Base-by-base conservation (phyloP, 2,888 invertebrate species). In the Pollenia angustigena region DNA sequence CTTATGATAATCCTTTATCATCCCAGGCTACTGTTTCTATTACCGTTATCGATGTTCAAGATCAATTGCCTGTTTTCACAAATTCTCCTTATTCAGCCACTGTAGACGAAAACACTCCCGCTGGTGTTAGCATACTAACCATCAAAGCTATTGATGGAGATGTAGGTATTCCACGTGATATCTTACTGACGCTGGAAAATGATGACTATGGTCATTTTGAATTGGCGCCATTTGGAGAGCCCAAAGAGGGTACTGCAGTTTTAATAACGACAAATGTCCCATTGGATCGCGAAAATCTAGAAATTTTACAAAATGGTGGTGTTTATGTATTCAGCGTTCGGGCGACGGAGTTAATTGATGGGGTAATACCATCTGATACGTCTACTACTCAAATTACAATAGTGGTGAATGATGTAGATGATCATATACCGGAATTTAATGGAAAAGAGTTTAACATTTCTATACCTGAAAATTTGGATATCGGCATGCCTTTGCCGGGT, bases 121-220 rank as follows among this genome's bases (percentile, higher is more conserved):
- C 95, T 94, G 95, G 95, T 48, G 95, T 95, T 2, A 94, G 95
- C 66, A 95, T 97, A 78, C 93, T 97, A 90, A 95, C 95, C 18
- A 95, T 97, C 0, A 94, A 95, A 88, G 97, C 97, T 0, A 95
- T 96, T 85, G 98, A 98, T 90, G 97, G 97, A 0, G 98, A 98
- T 91, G 95, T 95, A 6, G 97, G 97, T 0, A 95, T 96, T 89
- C 95, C 96, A 0, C 93, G 97, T 62, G 94, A 95, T 71, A 94
- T 97, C 2, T 90, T 95, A n/a, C 91, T 97, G 12, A 95, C 95
- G 0, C 92, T 97, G 14, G 96, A 96, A 91, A 95, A 95, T 56
- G 97, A 97, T 82, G 93, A 93, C 0, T 94, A 95, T 46, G 95
- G 95, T 0, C 96, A 97, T 91, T 97, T 97, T 89, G 94, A 94